A percentile compares a stretch with the other conserved stretches of the same genome.
These are phyloP conservation scores for Steinernema khuongi DNA, from an alignment of 1,140 invertebrate genomes.

Conservation along the genomic window DNA sequence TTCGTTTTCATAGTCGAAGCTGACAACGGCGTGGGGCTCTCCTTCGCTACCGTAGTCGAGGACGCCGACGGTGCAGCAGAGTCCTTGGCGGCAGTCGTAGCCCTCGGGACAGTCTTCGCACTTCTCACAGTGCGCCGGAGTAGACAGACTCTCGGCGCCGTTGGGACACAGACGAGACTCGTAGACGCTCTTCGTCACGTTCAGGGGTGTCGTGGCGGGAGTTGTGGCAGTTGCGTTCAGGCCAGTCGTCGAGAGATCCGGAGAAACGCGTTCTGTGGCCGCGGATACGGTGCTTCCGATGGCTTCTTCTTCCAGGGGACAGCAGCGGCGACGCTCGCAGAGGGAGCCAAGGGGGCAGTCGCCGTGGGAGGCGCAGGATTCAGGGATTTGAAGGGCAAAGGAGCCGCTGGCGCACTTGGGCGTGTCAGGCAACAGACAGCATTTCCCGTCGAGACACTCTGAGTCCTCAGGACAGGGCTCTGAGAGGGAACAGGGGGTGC, in stretches of 20 bases:
- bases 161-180: slow-evolving; percentile 8
- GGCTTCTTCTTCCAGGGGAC: slow-evolving; percentile 17
- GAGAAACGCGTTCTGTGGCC: background rate
- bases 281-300: background rate
- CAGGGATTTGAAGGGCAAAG: slow-evolving; percentile 31
- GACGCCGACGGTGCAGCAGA: background rate
- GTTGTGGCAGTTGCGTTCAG: background rate
- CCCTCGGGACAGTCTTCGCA: slow-evolving; percentile 10
- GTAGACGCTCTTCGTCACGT: background rate
- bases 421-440: slow-evolving; percentile 22
- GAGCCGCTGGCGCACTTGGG: slow-evolving; percentile 29
- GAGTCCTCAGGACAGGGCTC: slow-evolving; percentile 29
- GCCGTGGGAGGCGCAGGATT: slow-evolving; percentile 6
- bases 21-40: background rate
- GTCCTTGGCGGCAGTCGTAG: background rate
- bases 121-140: background rate
- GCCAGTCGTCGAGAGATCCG: background rate
- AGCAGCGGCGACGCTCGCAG: slow-evolving; percentile 6
- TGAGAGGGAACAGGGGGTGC: slow-evolving; percentile 25
- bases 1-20: background rate
- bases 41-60: background rate
- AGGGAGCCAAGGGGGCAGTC: slow-evolving; percentile 33
- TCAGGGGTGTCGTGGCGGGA: background rate
- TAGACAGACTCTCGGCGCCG: background rate
- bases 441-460: slow-evolving; percentile 33